Percentiles rank a stretch among this genome's conserved stretches.
phyloP scores from a whole-genome alignment of 2,797 vertebrate genomes.

The Anguilla obscura region DNA sequence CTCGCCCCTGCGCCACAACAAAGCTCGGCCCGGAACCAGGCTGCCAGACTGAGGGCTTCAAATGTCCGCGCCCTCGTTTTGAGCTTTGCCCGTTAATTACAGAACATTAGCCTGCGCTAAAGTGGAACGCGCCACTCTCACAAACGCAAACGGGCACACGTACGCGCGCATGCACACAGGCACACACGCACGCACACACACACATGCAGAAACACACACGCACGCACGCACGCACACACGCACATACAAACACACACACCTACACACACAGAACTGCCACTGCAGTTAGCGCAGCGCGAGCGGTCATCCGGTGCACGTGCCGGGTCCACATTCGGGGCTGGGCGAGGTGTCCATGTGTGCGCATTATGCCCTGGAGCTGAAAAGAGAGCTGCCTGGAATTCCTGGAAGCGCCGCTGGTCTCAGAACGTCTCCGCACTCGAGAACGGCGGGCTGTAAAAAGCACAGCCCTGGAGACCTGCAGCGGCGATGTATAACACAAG shows the following conservation, averaged over 20 bases:
- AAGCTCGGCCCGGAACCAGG: too few relatives aligned
- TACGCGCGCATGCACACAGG: slow-evolving; percentile 24
- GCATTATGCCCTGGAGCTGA: background rate
- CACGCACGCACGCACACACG: slow-evolving; percentile 8
- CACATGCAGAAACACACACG: slow-evolving; percentile 24
- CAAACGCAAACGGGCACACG: slow-evolving; percentile 20
- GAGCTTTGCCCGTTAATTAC: slow-evolving; percentile 62
- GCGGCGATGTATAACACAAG: background rate
- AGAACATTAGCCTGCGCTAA: slow-evolving; percentile 54
- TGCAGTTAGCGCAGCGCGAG: background rate
- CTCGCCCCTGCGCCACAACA: background rate
- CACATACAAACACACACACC: background rate
- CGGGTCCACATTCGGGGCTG: background rate
- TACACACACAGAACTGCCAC: background rate
- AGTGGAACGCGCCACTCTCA: slow-evolving; percentile 59
- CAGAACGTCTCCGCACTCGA: background rate
- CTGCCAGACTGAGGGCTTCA: slow-evolving; percentile 47
- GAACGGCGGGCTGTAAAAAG: background rate
- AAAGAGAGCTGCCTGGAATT: background rate
- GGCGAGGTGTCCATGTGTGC: background rate
- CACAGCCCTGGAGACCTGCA: background rate
- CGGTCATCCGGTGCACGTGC: background rate
- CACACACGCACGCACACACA: slow-evolving; percentile 46
- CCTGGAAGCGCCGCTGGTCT: background rate
- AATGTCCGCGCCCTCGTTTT: slow-evolving; percentile 56